Base-by-base conservation (phyloP, 2,113 vertebrate genomes). In the Notechis scutatus region DNA sequence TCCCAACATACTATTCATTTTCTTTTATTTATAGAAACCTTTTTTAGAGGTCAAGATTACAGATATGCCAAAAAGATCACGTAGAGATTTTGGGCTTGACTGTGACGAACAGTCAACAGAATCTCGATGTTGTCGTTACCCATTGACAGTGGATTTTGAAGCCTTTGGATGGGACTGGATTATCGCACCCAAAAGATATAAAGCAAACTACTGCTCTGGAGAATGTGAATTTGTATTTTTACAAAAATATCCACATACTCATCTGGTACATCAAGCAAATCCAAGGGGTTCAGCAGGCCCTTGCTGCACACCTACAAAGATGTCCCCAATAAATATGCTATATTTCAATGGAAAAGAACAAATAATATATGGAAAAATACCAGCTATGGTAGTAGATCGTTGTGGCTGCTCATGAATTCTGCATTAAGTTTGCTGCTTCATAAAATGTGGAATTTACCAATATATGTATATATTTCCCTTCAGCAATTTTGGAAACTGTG, bases 311-410 rank as follows among this genome's bases (percentile, higher is more conserved):
- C 99, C 99, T 93, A 99, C 99, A 95, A 99, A 99, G 98, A 99
- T 99, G 99, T 99, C 99, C 21, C 98, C 99, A 93, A 99, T 99
- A 97, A 99, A 99, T 96, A 99, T 99, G 99, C 97, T 99, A 85
- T 99, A 99, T 97, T 99, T 99, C 97, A 99, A 99, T 39, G 97
- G 97, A 96, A 98, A 99, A 93, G 99, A 99, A 97, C 99, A 99
- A 97, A 99, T 99, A 93, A 99, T 99, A 97, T 99, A 99, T 0
- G 99, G 99, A 95, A 99, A 99, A 98, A 99, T 99, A 95, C 99
- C 99, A 0, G 98, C 98, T 96, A 99, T 99, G 99, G 99, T 99
- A 94, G 99, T 99, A 97, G 99, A 99, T 95, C 99, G 99, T 74
- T 99, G 99, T 3, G 99, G 99, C 92, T 99, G 99, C 97, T 99